A percentile compares a stretch with the other conserved stretches of the same genome.
Evolutionary conservation across 2,888 invertebrate genomes (phyloP).

Genomic region (Miltochrista miniata): DNA sequence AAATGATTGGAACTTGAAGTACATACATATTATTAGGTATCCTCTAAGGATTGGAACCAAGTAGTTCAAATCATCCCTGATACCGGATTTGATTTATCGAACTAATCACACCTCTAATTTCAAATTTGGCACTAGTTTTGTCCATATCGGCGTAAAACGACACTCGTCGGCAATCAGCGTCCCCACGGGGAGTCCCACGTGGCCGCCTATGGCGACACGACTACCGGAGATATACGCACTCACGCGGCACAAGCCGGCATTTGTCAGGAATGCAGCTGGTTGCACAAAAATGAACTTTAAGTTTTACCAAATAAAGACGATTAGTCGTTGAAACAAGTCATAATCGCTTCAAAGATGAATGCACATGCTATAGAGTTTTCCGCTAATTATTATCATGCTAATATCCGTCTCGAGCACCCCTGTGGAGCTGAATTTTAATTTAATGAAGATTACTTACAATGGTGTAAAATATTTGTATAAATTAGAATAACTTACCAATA

Average conservation of each 20-base stretch:
- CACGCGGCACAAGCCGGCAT: constrained; percentile 60
- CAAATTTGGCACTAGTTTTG: constrained; percentile 59
- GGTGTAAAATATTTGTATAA: constrained; percentile 41
- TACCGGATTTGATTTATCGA: constrained; percentile 28
- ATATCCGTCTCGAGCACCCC: constrained; percentile 52
- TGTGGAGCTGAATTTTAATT: constrained; percentile 57
- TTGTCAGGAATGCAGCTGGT: constrained; percentile 41
- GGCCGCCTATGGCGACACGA: constrained; percentile 45
- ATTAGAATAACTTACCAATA: constrained; percentile 40
- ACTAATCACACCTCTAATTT: constrained; percentile 42
- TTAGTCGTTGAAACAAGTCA: neutral
- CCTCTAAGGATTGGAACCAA: too few species aligned
- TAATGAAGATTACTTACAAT: constrained; percentile 45
- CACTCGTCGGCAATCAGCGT: constrained; percentile 74
- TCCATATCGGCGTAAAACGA: constrained; percentile 70
- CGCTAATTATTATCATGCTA: constrained; percentile 73
- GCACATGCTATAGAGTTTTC: constrained; percentile 61
- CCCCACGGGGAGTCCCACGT: constrained; percentile 77
- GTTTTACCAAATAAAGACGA: constrained; percentile 10
- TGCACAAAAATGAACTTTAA: constrained; percentile 27
- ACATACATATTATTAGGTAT: too few species aligned
- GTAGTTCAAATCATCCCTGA: neutral
- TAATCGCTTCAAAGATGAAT: constrained; percentile 47
- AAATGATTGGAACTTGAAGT: too few species aligned
- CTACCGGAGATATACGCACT: constrained; percentile 57